A percentile compares a stretch with the other conserved stretches of the same genome.
These are phyloP conservation scores for Balaeniceps rex DNA, from an alignment of 2,113 vertebrate species.

Conservation along the genomic window DNA sequence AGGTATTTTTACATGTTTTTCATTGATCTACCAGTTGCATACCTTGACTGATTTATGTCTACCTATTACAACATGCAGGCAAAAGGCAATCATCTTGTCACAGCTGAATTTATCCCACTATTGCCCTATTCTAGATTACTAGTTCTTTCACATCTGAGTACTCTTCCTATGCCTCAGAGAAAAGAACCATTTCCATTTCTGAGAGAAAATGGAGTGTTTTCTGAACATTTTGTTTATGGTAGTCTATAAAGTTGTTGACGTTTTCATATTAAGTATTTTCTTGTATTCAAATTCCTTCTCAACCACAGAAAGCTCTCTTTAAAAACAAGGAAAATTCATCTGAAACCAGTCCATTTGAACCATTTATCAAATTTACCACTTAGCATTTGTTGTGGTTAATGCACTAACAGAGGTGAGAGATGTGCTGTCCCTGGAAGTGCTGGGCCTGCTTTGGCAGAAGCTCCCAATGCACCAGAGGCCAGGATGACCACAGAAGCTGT, in stretches of 20 bases:
- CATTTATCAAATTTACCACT: not conserved
- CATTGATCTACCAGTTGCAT: not conserved
- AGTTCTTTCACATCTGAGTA: not conserved
- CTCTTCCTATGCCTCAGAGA: not conserved
- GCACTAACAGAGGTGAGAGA: not conserved
- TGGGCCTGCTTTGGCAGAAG: not conserved
- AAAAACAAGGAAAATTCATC: not conserved
- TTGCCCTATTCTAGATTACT: not conserved
- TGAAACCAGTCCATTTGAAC: not conserved
- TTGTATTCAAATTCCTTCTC: not conserved
- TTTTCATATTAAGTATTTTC: not conserved
- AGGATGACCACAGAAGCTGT: not conserved
- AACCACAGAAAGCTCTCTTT: not conserved
- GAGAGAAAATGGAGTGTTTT: not conserved
- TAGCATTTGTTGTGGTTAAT: not conserved
- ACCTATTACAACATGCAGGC: not conserved
- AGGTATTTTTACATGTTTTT: not conserved
- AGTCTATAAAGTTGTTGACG: not conserved
- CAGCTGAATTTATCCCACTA: not conserved
- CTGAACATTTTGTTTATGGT: not conserved
- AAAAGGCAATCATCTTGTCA: constrained; percentile 17
- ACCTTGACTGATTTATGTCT: not conserved
- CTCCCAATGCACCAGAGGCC: not conserved
- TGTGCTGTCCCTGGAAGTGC: not conserved
- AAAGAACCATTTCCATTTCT: not conserved